phyloP scores from a whole-genome alignment of 1,140 invertebrate genomes.

The Mactra quadrangularis region DNA sequence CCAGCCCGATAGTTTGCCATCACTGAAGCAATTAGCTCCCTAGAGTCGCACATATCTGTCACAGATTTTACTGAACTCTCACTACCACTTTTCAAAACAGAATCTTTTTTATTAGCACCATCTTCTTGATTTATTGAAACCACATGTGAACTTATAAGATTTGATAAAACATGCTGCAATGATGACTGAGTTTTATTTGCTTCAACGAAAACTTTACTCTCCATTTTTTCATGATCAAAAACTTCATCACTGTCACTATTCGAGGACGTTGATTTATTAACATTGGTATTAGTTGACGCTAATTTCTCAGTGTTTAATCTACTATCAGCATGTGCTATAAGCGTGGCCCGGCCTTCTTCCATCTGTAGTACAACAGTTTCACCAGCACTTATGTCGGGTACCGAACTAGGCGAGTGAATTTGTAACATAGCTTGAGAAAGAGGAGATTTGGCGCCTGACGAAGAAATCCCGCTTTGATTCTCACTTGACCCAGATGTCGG shows the following conservation, averaged over 20 bases:
- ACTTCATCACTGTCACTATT: conserved; percentile 58
- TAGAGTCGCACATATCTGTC: too few relatives aligned
- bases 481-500: not conserved
- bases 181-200: not conserved
- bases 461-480: not conserved
- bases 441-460: conserved; percentile 33
- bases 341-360: conserved; percentile 50
- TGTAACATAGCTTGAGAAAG: conserved; percentile 52
- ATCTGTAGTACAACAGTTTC: conserved; percentile 54
- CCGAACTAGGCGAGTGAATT: conserved; percentile 47
- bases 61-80: too few relatives aligned
- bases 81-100: too few relatives aligned
- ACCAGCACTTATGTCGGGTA: conserved; percentile 37
- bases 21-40: too few relatives aligned
- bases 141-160: conserved; percentile 64
- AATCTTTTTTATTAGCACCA: too few relatives aligned
- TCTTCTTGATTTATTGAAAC: conserved; percentile 50
- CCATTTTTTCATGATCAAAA: conserved; percentile 43
- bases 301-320: not conserved
- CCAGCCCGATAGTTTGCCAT: not conserved
- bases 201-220: conserved; percentile 4
- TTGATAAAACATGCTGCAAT: conserved; percentile 67
- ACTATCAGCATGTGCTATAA: conserved; percentile 25
- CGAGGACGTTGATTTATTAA: conserved; percentile 10
- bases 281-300: not conserved